Conservation (phyloP, 1,140 invertebrate genomes). For the Cepaea nemoralis region DNA sequence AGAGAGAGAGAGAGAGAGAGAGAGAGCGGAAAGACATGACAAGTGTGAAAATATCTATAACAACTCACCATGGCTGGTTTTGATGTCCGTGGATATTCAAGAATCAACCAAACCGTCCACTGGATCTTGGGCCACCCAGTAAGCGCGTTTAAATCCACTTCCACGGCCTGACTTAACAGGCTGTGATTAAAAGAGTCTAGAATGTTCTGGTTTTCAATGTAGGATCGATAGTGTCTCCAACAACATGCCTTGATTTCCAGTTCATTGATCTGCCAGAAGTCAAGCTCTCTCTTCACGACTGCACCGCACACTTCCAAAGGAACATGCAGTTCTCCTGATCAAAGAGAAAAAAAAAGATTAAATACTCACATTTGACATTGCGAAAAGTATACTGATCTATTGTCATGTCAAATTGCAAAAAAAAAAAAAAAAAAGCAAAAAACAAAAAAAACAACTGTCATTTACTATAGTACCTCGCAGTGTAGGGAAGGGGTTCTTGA, state of each 20-base stretch:
- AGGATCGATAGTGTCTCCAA: conserved; percentile 66
- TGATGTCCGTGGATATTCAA: conserved; percentile 65
- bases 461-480: too few species aligned
- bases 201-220: conserved; percentile 69
- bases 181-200: conserved; percentile 65
- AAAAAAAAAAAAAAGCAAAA: too few species aligned
- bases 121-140: conserved; percentile 63
- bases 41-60: neutral
- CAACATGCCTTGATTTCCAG: conserved; percentile 69
- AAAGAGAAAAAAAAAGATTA: too few species aligned
- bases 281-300: conserved; percentile 72
- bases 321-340: conserved; percentile 73
- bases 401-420: too few species aligned
- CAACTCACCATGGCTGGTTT: conserved; percentile 62
- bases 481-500: too few species aligned
- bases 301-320: conserved; percentile 72
- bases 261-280: conserved; percentile 72
- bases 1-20: too few species aligned
- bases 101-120: conserved; percentile 64
- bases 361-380: too few species aligned
- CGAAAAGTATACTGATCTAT: too few species aligned
- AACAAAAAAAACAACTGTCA: too few species aligned
- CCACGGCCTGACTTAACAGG: conserved; percentile 56
- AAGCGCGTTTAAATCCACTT: conserved; percentile 54
- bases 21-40: too few species aligned